Evolutionary conservation across 2,113 vertebrate genomes (phyloP), one percentile per base, ranked within the genome.

Genomic region (Condylura cristata): DNA sequence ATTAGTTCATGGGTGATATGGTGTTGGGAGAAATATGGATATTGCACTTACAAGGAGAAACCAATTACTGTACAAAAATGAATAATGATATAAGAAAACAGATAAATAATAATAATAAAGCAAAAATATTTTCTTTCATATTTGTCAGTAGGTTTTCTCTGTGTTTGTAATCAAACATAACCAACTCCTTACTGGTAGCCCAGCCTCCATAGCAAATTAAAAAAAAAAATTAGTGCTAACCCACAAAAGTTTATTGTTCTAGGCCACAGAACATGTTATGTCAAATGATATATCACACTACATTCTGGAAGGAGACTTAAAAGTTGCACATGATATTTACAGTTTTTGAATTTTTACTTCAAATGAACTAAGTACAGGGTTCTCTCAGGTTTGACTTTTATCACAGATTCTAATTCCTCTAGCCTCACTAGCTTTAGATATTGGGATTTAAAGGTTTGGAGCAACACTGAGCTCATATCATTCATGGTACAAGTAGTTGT

Each of bases 171-270:
- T 63, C 60, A 94, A 79, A 96, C 93, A 90, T 58, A 95, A 37
- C n/a, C 39, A 61, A 2, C 24, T 88, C 53, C 63, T 17, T 83
- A 48, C 68, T 79, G 51, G 83, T 58, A 70, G 30, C 22, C 51
- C 82, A 63, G 37, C 66, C 86, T 90, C 48, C 2, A 51, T 79
- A 88, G 66, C 60, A 83, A 68, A 86, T 80, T 71, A 71, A 20
- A 93, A 92, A 93, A 44, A 10, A 58, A 66, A 94, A 71, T 95
- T 95, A 96, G 75, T 78, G 22, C 6, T 95, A 96, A 72, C 72
- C 26, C 6, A 20, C 32, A 51, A 95, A 89, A 75, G 68, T 17
- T 83, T 93, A 63, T 71, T 83, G 24, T 80, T 94, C 18, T 48
- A 91, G 58, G 65, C 80, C 39, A 93, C 28, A 7, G 71, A 83